A percentile compares a stretch with the other conserved stretches of the same genome.
These are phyloP conservation scores for Gasteruption jaculator DNA, from an alignment of 2,888 invertebrate species.

Conservation along the genomic window DNA sequence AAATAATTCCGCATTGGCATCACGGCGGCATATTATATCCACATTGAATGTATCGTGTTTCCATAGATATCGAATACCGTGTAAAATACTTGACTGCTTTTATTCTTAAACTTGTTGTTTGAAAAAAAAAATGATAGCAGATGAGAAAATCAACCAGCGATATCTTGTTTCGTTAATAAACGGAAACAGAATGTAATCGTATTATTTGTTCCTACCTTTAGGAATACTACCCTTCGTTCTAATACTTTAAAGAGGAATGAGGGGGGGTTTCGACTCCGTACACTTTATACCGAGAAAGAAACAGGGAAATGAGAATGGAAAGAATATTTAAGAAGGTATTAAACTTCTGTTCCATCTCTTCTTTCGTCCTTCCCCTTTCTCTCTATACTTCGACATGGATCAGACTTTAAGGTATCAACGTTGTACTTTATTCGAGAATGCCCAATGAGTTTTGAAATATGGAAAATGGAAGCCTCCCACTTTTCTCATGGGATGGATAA, in stretches of 20 bases:
- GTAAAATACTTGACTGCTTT: constrained; percentile 26
- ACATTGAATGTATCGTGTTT: constrained; percentile 51
- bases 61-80: constrained; percentile 46
- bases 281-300: background rate
- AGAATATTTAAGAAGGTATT: constrained; percentile 51
- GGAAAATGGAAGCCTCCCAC: constrained; percentile 31
- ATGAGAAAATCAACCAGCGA: constrained; percentile 29
- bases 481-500: too few species aligned
- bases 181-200: constrained; percentile 52
- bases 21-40: constrained; percentile 44
- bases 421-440: constrained; percentile 39
- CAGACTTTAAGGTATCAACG: constrained; percentile 38
- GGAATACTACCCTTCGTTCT: constrained; percentile 33
- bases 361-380: constrained; percentile 21
- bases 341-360: too few species aligned
- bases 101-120: constrained; percentile 17
- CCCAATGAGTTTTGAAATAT: constrained; percentile 42
- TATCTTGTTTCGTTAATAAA: constrained; percentile 53
- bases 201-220: constrained; percentile 51
- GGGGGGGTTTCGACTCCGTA: too few species aligned
- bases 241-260: constrained; percentile 25
- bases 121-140: constrained; percentile 5
- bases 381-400: constrained; percentile 20
- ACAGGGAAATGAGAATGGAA: constrained; percentile 32
- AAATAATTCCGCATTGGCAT: too few species aligned